Evolutionary conservation across 1,140 invertebrate species (phyloP).

Genomic region (Ooceraea biroi): DNA sequence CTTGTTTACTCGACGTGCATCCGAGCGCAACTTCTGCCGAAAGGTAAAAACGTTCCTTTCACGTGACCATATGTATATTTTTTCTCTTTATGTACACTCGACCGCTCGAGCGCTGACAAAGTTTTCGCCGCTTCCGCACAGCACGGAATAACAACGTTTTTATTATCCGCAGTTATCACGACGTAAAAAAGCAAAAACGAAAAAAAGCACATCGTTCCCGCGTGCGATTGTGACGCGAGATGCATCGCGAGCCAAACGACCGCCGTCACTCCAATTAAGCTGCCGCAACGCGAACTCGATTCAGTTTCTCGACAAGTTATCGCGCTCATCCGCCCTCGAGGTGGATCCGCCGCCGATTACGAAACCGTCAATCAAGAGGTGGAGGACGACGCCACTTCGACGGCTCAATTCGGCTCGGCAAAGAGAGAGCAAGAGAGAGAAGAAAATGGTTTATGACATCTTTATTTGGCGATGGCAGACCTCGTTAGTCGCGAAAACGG

Average conservation of each 20-base stretch:
- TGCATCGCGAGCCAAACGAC: neutral
- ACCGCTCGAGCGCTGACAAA: neutral
- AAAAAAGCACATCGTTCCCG: neutral
- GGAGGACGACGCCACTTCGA: conserved; percentile 52
- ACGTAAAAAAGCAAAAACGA: neutral
- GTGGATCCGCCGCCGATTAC: conserved; percentile 57
- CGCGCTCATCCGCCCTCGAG: neutral
- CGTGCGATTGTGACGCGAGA: neutral
- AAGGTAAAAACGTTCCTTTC: conserved; percentile 27
- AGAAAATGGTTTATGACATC: neutral
- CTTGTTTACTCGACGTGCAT: conserved; percentile 62
- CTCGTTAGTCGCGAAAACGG: conserved; percentile 61
- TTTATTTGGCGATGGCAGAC: conserved; percentile 63
- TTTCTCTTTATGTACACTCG: conserved; percentile 26
- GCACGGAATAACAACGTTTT: conserved; percentile 35
- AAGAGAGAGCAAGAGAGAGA: conserved; percentile 15
- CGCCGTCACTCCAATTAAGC: conserved; percentile 25
- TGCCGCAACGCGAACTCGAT: neutral
- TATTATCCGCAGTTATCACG: conserved; percentile 30
- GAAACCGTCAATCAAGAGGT: conserved; percentile 66
- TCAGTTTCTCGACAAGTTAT: conserved; percentile 37
- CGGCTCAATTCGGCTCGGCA: conserved; percentile 65
- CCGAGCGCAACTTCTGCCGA: conserved; percentile 22
- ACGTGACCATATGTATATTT: conserved; percentile 7
- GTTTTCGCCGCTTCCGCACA: conserved; percentile 30